A percentile compares a stretch with the other conserved stretches of the same genome.
Conservation (phyloP, 2,888 invertebrate species). For the Pycnomerus fuliginosus region DNA sequence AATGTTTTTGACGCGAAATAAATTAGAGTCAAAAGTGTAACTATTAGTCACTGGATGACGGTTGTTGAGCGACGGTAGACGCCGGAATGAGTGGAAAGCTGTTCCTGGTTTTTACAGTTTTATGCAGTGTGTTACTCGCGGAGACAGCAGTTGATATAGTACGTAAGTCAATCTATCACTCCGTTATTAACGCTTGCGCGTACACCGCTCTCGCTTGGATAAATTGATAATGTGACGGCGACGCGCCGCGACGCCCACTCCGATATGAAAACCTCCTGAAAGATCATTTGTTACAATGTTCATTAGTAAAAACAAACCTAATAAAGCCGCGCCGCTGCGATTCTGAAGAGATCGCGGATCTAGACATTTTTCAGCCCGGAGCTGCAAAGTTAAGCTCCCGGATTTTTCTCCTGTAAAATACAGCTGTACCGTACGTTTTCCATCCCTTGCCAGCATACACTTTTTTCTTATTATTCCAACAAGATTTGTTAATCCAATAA, state of each 20-base stretch:
- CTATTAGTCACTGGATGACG: conserved; percentile 45
- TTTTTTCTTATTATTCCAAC: no score
- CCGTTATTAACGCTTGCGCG: conserved; percentile 35
- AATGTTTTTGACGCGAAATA: conserved; percentile 46
- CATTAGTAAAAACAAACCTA: conserved; percentile 37
- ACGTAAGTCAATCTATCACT: conserved; percentile 43
- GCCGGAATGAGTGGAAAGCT: conserved; percentile 29
- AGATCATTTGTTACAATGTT: conserved; percentile 40
- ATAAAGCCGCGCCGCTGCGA: conserved; percentile 24
- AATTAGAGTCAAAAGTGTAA: conserved; percentile 39
- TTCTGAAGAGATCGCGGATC: conserved; percentile 1
- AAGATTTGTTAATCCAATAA: no score
- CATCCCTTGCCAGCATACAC: no score
- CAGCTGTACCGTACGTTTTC: no score
- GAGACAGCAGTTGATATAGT: conserved; percentile 37
- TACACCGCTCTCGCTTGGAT: no score
- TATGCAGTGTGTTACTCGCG: conserved; percentile 37
- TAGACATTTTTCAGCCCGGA: conserved; percentile 8
- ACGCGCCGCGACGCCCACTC: conserved; percentile 21
- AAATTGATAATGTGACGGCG: conserved; percentile 36
- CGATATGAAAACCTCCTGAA: conserved; percentile 32
- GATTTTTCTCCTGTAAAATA: no score
- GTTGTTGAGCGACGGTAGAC: conserved; percentile 33
- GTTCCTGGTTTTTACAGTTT: conserved; percentile 40
- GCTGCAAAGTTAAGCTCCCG: no score